Base-by-base conservation (phyloP, 2,797 vertebrate genomes). In the Mus caroli region DNA sequence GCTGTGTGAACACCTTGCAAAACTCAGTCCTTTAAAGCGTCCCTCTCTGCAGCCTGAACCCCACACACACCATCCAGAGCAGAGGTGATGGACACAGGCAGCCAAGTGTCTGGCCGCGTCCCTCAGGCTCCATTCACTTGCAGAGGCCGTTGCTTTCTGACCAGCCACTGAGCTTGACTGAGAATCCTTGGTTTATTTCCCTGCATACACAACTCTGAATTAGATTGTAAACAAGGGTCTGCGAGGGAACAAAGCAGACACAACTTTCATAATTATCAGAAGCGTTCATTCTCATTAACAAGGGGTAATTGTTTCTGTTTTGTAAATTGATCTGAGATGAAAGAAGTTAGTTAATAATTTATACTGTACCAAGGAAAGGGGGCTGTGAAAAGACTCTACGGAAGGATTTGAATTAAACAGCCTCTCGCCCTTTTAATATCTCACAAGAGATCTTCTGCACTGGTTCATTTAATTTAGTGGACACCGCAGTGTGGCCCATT, bases 381-480 rank as follows among this genome's bases (percentile, higher is more conserved):
- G 95, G 98, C 98, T 98, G 98, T 99, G 98, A 99, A 98, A 98
- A 99, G 99, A 97, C 98, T 97, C 96, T 98, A 97, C 97, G 98
- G 99, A 99, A 98, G 98, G 98, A 98, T 99, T 99, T 99, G 98
- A 99, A 99, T 99, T 99, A 99, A 99, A 98, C 98, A 99, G 99
- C 98, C 98, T 99, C 99, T 99, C 99, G 98, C 98, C 98, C 98
- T 99, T 99, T 99, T 99, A 99, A 99, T 99, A 99, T 99, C 98
- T 98, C 98, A 99, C 99, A 99, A 99, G 98, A 98, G 99, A 99
- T 99, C 97, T 99, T 99, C 98, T 98, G 98, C 98, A 98, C 98
- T 98, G 98, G 98, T 98, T 98, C 98, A 99, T 99, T 99, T 99
- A 99, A 99, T 99, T 99, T 99, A 99, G 99, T 99, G 98, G 99